Base-by-base conservation (phyloP, 2,113 vertebrate genomes). In the Catharus fuscescens region DNA sequence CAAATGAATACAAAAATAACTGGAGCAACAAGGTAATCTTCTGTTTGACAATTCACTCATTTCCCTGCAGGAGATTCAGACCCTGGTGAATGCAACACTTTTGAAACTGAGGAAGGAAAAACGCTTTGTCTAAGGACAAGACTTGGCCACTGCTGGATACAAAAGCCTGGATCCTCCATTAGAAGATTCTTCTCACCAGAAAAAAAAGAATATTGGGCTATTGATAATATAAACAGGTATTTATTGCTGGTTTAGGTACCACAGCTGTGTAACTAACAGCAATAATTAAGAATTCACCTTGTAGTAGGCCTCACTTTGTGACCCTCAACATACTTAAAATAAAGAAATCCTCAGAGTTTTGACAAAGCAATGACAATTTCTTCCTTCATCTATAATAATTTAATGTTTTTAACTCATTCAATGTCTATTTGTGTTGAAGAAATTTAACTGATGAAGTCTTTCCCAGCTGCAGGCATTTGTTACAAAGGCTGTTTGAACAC, bases 61-160 rank as follows among this genome's bases (percentile, higher is more conserved):
- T 93, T 67, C 48, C 64, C 34, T 32, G 13, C 66, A 98, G 98
- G 97, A 98, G 93, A 97, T 98, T 60, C 67, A 80, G 18, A 94
- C 88, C 14, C 84, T 97, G 0, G 94, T 94, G 32, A 54, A 96
- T 8, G 61, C 71, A 12, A 85, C 93, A 2, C 94, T 98, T 62
- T 15, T 14, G 15, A 96, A 93, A 40, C 91, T 98, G 80, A 73
- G 77, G 20, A 91, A 66, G 59, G 38, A 34, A 66, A 89, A 67
- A 13, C 0, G 11, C 32, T 12, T 18, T 53, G 8, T 77, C 1
- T n/a, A 18, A 80, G 76, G 70, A 59, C 45, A 80, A 69, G 36
- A 42, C 25, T 12, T 18, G 36, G 26, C 32, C 16, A 5, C 21
- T 80, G 9, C 21, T 72, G 52, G 45, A 72, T 48, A 31, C 3